Conservation (phyloP, 92 coral and sea anemone genomes). For the Zoanthus solanderi region DNA sequence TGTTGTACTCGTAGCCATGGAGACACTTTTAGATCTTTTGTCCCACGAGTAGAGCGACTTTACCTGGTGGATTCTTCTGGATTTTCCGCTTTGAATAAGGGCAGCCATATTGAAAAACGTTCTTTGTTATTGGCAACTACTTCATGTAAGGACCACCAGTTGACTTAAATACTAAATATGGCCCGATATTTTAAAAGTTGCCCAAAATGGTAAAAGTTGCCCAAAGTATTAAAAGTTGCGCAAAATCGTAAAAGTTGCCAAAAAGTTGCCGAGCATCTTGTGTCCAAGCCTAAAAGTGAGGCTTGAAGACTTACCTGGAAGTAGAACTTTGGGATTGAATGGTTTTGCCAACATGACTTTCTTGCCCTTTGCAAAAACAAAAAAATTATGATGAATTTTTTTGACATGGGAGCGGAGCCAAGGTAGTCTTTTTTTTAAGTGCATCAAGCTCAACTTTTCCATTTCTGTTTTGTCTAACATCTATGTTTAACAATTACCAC, state of each 20-base stretch:
- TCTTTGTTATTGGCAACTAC: background rate
- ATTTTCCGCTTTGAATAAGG: background rate
- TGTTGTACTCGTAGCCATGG: background rate
- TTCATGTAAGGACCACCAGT: background rate
- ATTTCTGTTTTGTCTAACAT: too few relatives aligned
- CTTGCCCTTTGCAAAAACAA: background rate
- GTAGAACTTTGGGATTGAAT: conserved; percentile 15
- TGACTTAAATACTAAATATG: too few relatives aligned
- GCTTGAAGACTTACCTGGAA: conserved; percentile 13
- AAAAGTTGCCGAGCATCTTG: background rate
- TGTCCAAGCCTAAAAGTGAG: background rate
- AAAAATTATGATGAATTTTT: too few relatives aligned
- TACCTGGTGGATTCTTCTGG: background rate
- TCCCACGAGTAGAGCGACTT: background rate
- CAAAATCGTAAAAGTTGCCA: background rate
- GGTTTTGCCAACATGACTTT: conserved; percentile 7
- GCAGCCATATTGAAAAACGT: background rate
- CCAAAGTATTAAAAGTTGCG: background rate
- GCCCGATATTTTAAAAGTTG: background rate
- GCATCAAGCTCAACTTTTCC: too few relatives aligned
- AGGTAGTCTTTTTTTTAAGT: too few relatives aligned
- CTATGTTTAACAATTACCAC: too few relatives aligned
- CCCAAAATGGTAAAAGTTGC: background rate
- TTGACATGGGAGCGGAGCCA: too few relatives aligned
- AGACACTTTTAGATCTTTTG: background rate